These are phyloP conservation scores for Drosophila kepulauana DNA, from an alignment of 1,140 invertebrate species.

Conservation along the genomic window DNA sequence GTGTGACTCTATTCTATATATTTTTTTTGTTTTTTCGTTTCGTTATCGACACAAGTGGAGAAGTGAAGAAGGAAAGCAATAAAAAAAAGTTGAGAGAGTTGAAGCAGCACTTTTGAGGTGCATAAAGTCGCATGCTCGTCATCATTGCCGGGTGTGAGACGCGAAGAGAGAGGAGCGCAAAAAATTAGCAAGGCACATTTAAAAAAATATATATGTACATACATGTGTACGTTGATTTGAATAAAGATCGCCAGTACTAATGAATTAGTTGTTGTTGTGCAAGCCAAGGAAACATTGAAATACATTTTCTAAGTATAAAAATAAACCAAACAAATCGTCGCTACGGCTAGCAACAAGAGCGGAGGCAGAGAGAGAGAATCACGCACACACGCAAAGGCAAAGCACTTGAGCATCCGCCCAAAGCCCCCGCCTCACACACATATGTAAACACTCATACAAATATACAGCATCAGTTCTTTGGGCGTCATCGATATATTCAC, in stretches of 20 bases:
- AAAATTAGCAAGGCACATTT: slow-evolving; percentile 47
- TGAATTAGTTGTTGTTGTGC: slow-evolving; percentile 51
- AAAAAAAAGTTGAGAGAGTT: not conserved
- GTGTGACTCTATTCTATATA: not conserved
- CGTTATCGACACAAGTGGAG: slow-evolving; percentile 11
- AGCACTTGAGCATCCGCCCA: slow-evolving; percentile 42
- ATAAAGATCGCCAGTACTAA: slow-evolving; percentile 72
- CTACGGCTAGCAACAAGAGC: slow-evolving; percentile 67
- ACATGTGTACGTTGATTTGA: slow-evolving; percentile 43
- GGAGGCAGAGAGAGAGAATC: slow-evolving; percentile 17
- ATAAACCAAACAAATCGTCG: slow-evolving; percentile 76
- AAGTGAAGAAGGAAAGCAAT: not conserved
- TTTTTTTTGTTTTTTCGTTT: slow-evolving; percentile 16
- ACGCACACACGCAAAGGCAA: slow-evolving; percentile 30
- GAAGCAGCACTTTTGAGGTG: not conserved
- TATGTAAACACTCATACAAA: not conserved
- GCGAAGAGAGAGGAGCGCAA: slow-evolving; percentile 31
- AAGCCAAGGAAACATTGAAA: slow-evolving; percentile 55
- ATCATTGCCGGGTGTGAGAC: slow-evolving; percentile 34
- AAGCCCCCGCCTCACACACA: not conserved
- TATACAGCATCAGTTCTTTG: slow-evolving; percentile 8
- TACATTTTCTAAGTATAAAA: slow-evolving; percentile 52
- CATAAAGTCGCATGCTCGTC: slow-evolving; percentile 20
- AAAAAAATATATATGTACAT: slow-evolving; percentile 27
- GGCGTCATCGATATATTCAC: slow-evolving; percentile 48